Evolutionary conservation across 1,140 invertebrate genomes (phyloP).

Genomic region (Atta colombica): DNA sequence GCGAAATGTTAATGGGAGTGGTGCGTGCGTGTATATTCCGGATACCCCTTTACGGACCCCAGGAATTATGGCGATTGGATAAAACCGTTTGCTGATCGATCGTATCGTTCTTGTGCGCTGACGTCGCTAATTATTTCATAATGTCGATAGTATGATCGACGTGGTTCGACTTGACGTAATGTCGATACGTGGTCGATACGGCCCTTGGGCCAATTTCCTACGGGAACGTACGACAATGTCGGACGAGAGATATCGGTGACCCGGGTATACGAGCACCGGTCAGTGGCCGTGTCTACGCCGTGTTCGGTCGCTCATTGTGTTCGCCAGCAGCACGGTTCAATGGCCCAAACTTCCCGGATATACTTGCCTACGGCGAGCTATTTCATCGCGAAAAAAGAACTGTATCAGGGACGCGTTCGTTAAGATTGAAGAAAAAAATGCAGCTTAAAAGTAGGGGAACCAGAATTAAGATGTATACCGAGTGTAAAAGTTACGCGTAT

Average conservation of each 20-base stretch:
- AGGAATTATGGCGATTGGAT: slow-evolving; percentile 25
- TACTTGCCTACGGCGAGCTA: slow-evolving; percentile 66
- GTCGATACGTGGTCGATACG: slow-evolving; percentile 27
- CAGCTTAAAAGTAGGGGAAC: neutral
- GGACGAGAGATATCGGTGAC: slow-evolving; percentile 63
- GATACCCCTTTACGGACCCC: neutral
- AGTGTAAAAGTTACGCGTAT: neutral
- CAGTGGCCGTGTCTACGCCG: slow-evolving; percentile 62
- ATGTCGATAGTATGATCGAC: neutral
- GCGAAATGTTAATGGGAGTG: slow-evolving; percentile 57
- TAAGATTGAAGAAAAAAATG: neutral
- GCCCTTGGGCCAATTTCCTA: slow-evolving; percentile 68
- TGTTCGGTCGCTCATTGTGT: slow-evolving; percentile 67
- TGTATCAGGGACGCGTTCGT: slow-evolving; percentile 1
- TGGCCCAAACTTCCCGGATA: slow-evolving; percentile 86
- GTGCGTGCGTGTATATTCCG: slow-evolving; percentile 50
- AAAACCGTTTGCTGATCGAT: slow-evolving; percentile 17
- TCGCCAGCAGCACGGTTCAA: slow-evolving; percentile 80
- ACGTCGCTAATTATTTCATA: slow-evolving; percentile 43
- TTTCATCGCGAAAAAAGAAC: slow-evolving; percentile 71
- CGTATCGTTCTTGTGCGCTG: neutral
- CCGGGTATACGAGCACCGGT: slow-evolving; percentile 39
- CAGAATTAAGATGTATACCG: neutral
- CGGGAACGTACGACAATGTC: slow-evolving; percentile 52
- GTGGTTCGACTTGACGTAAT: neutral